Evolutionary conservation across 2,113 vertebrate genomes (phyloP), one percentile per base, ranked within the genome.

Genomic region (Anser brachyrhynchus): DNA sequence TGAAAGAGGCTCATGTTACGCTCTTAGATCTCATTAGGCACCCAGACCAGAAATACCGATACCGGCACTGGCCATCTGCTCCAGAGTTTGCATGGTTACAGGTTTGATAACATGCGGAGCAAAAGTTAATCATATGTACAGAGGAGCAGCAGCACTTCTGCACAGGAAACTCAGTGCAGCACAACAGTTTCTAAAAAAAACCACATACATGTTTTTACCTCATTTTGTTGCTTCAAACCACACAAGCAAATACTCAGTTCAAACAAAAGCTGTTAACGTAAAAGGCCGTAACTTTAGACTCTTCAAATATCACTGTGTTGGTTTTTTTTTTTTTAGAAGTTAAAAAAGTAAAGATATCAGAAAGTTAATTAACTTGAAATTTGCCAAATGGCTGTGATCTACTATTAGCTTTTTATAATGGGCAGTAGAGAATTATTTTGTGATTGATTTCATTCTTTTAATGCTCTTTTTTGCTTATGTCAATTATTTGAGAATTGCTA

Each of bases 11-110:
- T 97, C 94, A 25, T 29, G 41, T 96, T 95, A 82, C 94, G 92
- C 93, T 90, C 95, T 96, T 92, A 94, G 91, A 95, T 97, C 95
- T 96, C 93, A 90, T 96, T 96, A 95, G 82, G 77, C 84, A 80
- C 92, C 83, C 93, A 62, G 88, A 80, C 80, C 92, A 92, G 95
- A 89, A 94, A 96, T 94, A 76, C 89, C 11, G 58, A 96, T 84
- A 93, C 85, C 41, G 67, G 91, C 95, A 90, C 80, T 72, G 90
- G 89, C 95, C 96, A 96, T 95, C 95, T 95, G 95, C 90, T 96
- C 70, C 41, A 44, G 71, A 88, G 89, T 93, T 95, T 96, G 95
- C 95, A 55, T 96, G 85, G 90, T 90, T 95, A 95, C 93, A 94
- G 84, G 79, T 85, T 90, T 96, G 95, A 93, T 93, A 93, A 94